A percentile compares a stretch with the other conserved stretches of the same genome.
These are phyloP conservation scores for Ophonus ardosiacus DNA, from an alignment of 2,888 invertebrate genomes.

Conservation along the genomic window DNA sequence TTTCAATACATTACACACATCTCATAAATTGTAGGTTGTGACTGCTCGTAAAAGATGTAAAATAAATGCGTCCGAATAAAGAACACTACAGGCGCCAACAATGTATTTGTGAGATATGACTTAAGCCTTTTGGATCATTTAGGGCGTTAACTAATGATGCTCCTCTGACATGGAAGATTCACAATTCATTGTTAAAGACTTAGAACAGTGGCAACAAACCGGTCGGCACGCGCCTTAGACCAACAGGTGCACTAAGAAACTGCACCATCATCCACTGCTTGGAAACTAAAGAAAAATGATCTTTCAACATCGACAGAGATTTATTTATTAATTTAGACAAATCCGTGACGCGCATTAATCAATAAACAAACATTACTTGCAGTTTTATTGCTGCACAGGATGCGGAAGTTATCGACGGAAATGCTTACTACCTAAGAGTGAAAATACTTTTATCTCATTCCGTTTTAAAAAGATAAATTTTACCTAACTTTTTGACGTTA, in stretches of 20 bases:
- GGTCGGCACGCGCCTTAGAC: constrained; percentile 48
- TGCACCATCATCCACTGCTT: constrained; percentile 33
- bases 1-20: neutral
- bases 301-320: constrained; percentile 25
- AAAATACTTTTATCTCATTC: too few relatives aligned
- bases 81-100: constrained; percentile 19
- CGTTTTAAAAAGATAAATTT: too few relatives aligned
- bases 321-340: constrained; percentile 52
- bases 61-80: constrained; percentile 9
- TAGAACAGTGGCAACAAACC: constrained; percentile 58
- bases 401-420: constrained; percentile 15
- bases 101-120: constrained; percentile 27
- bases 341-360: constrained; percentile 43
- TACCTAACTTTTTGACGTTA: too few relatives aligned
- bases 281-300: constrained; percentile 53
- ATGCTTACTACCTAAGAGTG: too few relatives aligned
- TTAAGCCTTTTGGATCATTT: constrained; percentile 42
- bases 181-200: constrained; percentile 50
- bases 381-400: neutral
- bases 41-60: constrained; percentile 18
- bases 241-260: constrained; percentile 54
- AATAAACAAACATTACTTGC: constrained; percentile 37
- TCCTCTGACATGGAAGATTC: constrained; percentile 48
- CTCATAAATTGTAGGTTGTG: constrained; percentile 6
- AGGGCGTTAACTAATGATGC: constrained; percentile 56